Evolutionary conservation across 2,113 vertebrate genomes (phyloP), one percentile per base, ranked within the genome.

Genomic region (Barbus barbus): DNA sequence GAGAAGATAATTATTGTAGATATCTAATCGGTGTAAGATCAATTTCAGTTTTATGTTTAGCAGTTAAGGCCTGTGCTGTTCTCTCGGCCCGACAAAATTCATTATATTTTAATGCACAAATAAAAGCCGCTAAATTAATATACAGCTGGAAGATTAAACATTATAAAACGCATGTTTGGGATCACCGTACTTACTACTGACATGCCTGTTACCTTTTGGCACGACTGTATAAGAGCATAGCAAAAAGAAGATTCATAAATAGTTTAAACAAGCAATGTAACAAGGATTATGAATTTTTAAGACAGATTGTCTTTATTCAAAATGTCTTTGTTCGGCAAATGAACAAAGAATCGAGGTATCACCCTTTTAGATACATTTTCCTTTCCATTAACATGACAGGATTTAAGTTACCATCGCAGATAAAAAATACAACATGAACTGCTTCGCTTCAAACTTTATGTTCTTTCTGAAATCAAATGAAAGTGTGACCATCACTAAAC

Each of bases 261-360:
- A 36, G 7, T 65, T 60, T 51, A 58, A 87, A 85, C 79, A 85
- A 36, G 86, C 89, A 91, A 90, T 72, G 81, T 91, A 91, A 89
- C 90, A 94, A 91, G 71, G 84, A 88, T 82, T 88, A 85, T 87
- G 86, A 89, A 82, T 90, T 87, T 83, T 46, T 71, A 94, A 95
- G 97, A 98, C 98, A 97, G 96, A 97, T 97, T 98, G 96, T 98
- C 97, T 99, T 99, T 98, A 98, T 99, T 98, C 94, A 95, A 97
- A 97, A 97, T 82, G 92, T 91, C 96, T 97, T 96, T 96, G 96
- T 96, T 96, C 96, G 93, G 93, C 95, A 96, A 94, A 94, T 92
- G 95, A 97, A 97, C 96, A 96, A 95, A 95, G 94, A 94, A 92
- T 95, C 88, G 96, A 96, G 96, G 95, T 95, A 94, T 96, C 95